Base-by-base conservation (phyloP, 2,113 vertebrate species). In the Stigmatopora nigra region DNA sequence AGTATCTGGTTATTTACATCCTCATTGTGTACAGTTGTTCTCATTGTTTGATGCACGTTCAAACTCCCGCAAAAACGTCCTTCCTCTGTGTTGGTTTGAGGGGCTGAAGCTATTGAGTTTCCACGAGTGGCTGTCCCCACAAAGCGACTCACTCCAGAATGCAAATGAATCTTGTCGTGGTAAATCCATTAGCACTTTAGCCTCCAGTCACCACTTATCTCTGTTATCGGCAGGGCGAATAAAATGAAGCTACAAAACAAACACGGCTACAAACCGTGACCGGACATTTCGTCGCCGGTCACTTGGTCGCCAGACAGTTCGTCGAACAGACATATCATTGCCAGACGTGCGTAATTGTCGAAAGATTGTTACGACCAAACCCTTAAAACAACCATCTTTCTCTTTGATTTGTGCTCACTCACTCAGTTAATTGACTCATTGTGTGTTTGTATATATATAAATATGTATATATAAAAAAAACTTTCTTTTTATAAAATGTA, bases 161-260 rank as follows among this genome's bases (percentile, higher is more conserved):
- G 61, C 64, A 60, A 65, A 76, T 72, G 64, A 22, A 49, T 38
- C 68, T 58, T 49, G 51, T 71, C 62, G 66, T 61, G 65, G 44
- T 70, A 69, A 78, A 75, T 47, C 65, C 70, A 73, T 76, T 69
- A 79, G 57, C 68, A 60, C 65, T 62, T 64, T 69, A 63, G 57
- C 67, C 62, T 63, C 25, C 65, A 73, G 78, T 64, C 61, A 58
- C 36, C 7, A 67, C 20, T 65, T 77, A 66, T 73, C 60, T 63
- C 25, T 69, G 63, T 64, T 65, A 71, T 65, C n/a, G 65, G 61
- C 11, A 3, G 35, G 13, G 57, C 36, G 49, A 35, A 10, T 6
- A 60, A 48, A 57, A 48, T 57, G 0, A 68, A 48, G 49, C 64
- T 16, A 61, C 73, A 71, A 70, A 71, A 69, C 53, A 68, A 74